phyloP scores from a whole-genome alignment of 2,888 invertebrate genomes.

The Patella ulyssiponensis region DNA sequence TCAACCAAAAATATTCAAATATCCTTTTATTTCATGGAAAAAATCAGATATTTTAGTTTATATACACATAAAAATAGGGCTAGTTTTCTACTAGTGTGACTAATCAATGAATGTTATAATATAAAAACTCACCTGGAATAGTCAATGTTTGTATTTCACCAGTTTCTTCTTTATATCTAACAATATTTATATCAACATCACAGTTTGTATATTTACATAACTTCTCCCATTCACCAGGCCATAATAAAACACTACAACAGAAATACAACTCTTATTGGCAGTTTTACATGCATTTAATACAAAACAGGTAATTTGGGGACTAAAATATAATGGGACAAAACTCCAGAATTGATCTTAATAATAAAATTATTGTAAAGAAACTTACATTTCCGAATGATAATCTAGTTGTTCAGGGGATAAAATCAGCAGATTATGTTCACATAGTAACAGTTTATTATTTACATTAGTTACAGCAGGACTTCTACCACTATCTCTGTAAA shows the following conservation, averaged over 20 bases:
- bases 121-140: constrained; percentile 11
- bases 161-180: constrained; percentile 41
- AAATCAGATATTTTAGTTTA: too few species aligned
- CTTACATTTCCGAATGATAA: neutral
- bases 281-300: neutral
- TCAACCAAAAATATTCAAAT: too few species aligned
- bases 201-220: constrained; percentile 47
- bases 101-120: too few species aligned
- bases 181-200: constrained; percentile 57
- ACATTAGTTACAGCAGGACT: constrained; percentile 51
- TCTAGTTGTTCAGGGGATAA: constrained; percentile 49
- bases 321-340: too few species aligned
- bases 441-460: constrained; percentile 59
- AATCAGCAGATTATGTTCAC: constrained; percentile 64
- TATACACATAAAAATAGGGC: too few species aligned
- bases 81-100: too few species aligned
- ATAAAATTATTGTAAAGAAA: neutral
- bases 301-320: neutral
- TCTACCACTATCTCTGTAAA: constrained; percentile 58
- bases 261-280: neutral
- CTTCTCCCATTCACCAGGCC: constrained; percentile 60
- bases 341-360: too few species aligned
- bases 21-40: too few species aligned
- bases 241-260: constrained; percentile 44
- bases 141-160: constrained; percentile 28